Conservation (phyloP, 2,888 invertebrate species). For the Dryobota labecula region DNA sequence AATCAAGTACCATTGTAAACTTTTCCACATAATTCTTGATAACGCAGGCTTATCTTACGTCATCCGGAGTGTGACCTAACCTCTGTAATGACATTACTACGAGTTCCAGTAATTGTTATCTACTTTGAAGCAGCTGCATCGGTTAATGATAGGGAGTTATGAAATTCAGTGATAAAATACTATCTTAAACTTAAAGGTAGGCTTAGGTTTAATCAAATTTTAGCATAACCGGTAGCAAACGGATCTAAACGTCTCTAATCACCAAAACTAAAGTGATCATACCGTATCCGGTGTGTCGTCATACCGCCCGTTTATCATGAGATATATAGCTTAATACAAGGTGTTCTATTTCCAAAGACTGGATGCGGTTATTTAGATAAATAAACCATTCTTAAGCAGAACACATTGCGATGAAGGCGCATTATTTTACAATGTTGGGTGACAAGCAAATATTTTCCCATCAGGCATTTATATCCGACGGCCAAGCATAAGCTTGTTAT, state of each 20-base stretch:
- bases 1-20: constrained; percentile 34
- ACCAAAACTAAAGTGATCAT: background rate
- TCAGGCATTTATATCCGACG: background rate
- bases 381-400: background rate
- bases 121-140: constrained; percentile 14
- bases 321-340: too few species aligned
- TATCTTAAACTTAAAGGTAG: background rate
- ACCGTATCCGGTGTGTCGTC: background rate
- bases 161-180: constrained; percentile 6
- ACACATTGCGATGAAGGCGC: background rate
- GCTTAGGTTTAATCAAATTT: background rate
- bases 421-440: constrained; percentile 8
- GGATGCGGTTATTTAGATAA: background rate
- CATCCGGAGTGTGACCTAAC: constrained; percentile 32
- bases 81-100: constrained; percentile 26
- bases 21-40: constrained; percentile 35
- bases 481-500: background rate
- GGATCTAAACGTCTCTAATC: background rate
- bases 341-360: constrained; percentile 3
- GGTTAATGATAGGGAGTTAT: constrained; percentile 13
- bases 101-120: constrained; percentile 42
- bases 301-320: too few species aligned
- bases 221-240: background rate
- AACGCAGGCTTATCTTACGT: constrained; percentile 8
- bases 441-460: background rate